phyloP scores from a whole-genome alignment of 2,113 vertebrate genomes.

The Thermophis baileyi region DNA sequence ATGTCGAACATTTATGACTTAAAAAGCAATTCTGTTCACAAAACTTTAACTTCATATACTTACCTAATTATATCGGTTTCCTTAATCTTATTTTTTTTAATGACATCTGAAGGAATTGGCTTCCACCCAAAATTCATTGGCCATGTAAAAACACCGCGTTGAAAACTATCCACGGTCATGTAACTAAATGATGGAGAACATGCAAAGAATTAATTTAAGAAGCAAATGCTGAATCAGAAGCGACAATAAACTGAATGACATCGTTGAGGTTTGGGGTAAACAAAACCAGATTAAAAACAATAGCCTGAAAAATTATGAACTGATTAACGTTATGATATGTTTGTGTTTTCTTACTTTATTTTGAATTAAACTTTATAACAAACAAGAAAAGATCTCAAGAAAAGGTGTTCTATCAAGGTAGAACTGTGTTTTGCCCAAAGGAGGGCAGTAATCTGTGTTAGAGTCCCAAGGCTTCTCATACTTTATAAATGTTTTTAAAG shows the following conservation, averaged over 20 bases:
- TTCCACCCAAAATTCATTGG: constrained; percentile 96
- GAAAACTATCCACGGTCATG: constrained; percentile 93
- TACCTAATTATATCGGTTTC: constrained; percentile 90
- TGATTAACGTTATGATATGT: background rate
- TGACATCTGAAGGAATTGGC: constrained; percentile 78
- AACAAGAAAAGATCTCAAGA: background rate
- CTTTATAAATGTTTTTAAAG: background rate
- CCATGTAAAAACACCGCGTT: constrained; percentile 94
- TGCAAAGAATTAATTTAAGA: constrained; percentile 28
- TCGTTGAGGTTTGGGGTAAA: background rate
- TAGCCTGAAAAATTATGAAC: background rate
- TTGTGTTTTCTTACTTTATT: background rate
- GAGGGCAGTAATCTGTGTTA: background rate
- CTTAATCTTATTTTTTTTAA: constrained; percentile 82
- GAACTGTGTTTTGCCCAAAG: background rate
- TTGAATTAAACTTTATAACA: background rate
- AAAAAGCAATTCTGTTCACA: background rate
- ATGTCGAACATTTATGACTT: background rate
- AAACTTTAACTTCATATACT: constrained; percentile 9
- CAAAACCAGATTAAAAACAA: background rate
- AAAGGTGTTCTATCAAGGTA: background rate
- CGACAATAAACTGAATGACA: background rate
- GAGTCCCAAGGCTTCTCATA: background rate
- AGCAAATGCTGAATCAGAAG: constrained; percentile 47
- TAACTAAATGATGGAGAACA: constrained; percentile 73